Evolutionary conservation across 2,113 vertebrate genomes (phyloP), one percentile per base, ranked within the genome.

Genomic region (Poecilia latipinna): DNA sequence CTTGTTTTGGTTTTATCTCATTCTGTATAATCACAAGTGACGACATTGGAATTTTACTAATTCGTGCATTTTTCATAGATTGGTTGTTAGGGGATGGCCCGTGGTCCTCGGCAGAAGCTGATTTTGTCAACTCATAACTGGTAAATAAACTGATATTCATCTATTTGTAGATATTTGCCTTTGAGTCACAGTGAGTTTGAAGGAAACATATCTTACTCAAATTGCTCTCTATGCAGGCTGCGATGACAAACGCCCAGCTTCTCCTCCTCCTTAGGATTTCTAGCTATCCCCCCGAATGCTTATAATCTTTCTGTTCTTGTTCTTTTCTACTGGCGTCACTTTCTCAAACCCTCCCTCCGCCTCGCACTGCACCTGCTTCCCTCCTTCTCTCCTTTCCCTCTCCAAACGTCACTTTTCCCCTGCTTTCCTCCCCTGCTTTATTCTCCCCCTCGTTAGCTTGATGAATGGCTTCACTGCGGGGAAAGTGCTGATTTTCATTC

Each of bases 391-490:
- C 71, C 32, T 65, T 79, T 88, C 85, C 82, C 80, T 85, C 88
- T 90, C 88, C 84, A 82, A 85, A 87, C 88, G 84, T 92, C 89
- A 87, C 90, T 88, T 87, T 61, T 37, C 82, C 64, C 72, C 70
- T 65, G 22, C 93, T 94, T 95, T 94, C 93, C 93, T 95, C 93
- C 95, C 93, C 84, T 86, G 72, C 82, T 84, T 72, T 86, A 84
- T 86, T 87, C 90, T 90, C 85, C 86, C 87, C 90, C 93, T 98
- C 96, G 96, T 98, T 98, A 97, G 96, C 96, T 97, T 98, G 97
- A 98, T 97, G 97, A 98, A 98, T 97, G 97, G 96, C 97, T 97
- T 97, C 95, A 95, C 96, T 96, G 96, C 96, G 84, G 95, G 95
- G 95, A 97, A 96, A 96, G 95, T 95, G 96, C 96, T 96, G 95